Conservation (phyloP, 2,888 invertebrate genomes). For the Exocentrus adspersus region DNA sequence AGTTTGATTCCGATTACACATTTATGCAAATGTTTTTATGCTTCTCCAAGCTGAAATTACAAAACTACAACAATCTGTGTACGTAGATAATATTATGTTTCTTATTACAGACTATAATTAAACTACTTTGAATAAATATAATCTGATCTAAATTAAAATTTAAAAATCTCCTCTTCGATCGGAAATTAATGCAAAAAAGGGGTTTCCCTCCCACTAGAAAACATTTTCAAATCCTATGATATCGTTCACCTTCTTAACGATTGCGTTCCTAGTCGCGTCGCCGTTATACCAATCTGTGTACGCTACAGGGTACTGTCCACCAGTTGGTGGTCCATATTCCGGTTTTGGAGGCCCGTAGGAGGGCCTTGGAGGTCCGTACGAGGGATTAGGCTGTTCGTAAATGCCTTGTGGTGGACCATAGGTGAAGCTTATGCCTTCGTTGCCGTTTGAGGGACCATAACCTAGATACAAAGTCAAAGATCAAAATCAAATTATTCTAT, state of each 20-base stretch:
- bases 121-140: too few relatives aligned
- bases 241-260: conserved; percentile 51
- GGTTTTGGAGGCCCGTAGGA: conserved; percentile 35
- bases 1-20: too few relatives aligned
- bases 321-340: conserved; percentile 37
- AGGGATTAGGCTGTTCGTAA: conserved; percentile 30
- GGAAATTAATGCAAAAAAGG: too few relatives aligned
- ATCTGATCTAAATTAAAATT: too few relatives aligned
- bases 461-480: conserved; percentile 36
- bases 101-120: too few relatives aligned
- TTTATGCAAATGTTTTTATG: too few relatives aligned
- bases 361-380: conserved; percentile 30
- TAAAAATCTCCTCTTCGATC: too few relatives aligned
- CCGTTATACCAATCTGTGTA: conserved; percentile 49
- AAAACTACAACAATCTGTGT: too few relatives aligned
- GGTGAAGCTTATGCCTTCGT: conserved; percentile 59
- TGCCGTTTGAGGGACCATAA: conserved; percentile 59
- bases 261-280: conserved; percentile 45
- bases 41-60: too few relatives aligned
- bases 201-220: conserved; percentile 20
- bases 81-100: too few relatives aligned
- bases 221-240: conserved; percentile 45
- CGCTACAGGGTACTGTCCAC: conserved; percentile 43
- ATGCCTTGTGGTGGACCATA: conserved; percentile 55
- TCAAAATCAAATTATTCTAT: not conserved